Percentiles rank a stretch among this genome's conserved stretches.
Evolutionary conservation across 2,888 invertebrate genomes (phyloP).

Genomic region (Enchytraeus crypticus): DNA sequence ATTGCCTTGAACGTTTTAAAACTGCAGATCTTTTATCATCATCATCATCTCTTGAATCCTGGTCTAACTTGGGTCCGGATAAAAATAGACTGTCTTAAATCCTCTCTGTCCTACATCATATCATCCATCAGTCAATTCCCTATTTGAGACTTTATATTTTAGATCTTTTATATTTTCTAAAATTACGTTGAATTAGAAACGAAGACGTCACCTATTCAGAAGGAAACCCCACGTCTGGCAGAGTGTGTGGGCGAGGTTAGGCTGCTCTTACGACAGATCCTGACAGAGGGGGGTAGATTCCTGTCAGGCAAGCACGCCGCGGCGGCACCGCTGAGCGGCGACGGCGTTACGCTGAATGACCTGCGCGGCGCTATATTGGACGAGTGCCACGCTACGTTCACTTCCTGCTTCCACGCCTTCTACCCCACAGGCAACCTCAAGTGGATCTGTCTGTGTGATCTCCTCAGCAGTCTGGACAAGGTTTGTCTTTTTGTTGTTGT

Average conservation of each 20-base stretch:
- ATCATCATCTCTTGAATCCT: too few species aligned
- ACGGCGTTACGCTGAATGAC: slow-evolving; percentile 23
- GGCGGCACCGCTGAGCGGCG: background rate
- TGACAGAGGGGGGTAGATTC: slow-evolving; percentile 27
- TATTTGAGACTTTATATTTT: too few species aligned
- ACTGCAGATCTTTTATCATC: too few species aligned
- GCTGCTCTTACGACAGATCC: slow-evolving; percentile 42
- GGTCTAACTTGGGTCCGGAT: too few species aligned
- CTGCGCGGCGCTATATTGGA: slow-evolving; percentile 61
- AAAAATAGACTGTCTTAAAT: too few species aligned
- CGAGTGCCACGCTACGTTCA: slow-evolving; percentile 82
- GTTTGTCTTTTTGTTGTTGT: slow-evolving; percentile 28
- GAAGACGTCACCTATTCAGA: too few species aligned
- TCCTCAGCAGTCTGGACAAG: slow-evolving; percentile 38
- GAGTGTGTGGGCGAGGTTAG: slow-evolving; percentile 79
- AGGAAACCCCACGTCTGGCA: slow-evolving; percentile 72
- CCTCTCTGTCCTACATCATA: too few species aligned
- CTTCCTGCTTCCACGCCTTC: slow-evolving; percentile 87
- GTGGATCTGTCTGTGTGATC: slow-evolving; percentile 80
- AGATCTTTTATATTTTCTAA: too few species aligned
- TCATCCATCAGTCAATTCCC: too few species aligned
- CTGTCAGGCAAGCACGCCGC: background rate
- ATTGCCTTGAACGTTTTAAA: too few species aligned
- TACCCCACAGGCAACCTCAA: slow-evolving; percentile 86
- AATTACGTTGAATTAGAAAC: too few species aligned